Evolutionary conservation across 1,140 invertebrate species (phyloP).

Genomic region (Drosophila prosaltans): DNA sequence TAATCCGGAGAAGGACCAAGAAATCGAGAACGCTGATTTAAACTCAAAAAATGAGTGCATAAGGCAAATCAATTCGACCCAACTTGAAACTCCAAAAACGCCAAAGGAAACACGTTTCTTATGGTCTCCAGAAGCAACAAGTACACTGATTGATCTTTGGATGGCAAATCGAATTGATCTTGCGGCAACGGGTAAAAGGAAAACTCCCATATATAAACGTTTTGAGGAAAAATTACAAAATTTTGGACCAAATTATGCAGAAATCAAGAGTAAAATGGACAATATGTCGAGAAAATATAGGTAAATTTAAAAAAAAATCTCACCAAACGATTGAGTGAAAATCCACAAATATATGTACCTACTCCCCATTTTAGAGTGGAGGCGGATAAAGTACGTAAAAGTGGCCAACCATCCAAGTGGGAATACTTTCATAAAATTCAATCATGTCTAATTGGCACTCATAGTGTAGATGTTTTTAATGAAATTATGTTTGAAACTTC

Average conservation of each 20-base stretch:
- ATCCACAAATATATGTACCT: not conserved
- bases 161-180: constrained; percentile 15
- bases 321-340: no score
- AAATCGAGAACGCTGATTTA: not conserved
- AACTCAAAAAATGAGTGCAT: constrained; percentile 25
- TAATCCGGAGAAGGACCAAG: not conserved
- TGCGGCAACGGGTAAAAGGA: constrained; percentile 28
- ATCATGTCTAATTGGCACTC: constrained; percentile 33
- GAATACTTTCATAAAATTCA: constrained; percentile 52
- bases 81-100: not conserved
- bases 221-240: constrained; percentile 44
- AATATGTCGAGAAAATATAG: constrained; percentile 61
- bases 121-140: not conserved
- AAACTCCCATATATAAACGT: constrained; percentile 36
- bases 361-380: constrained; percentile 28
- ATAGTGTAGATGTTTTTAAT: constrained; percentile 48
- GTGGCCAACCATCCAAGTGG: constrained; percentile 46
- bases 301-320: constrained; percentile 9
- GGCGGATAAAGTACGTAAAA: constrained; percentile 25
- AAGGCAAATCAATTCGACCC: constrained; percentile 21
- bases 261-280: constrained; percentile 62
- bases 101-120: not conserved
- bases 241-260: constrained; percentile 46
- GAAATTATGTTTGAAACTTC: constrained; percentile 45
- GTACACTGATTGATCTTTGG: constrained; percentile 6